Percentiles rank a stretch among this genome's conserved stretches.
These are phyloP conservation scores for Oedothorax gibbosus DNA, from an alignment of 1,140 invertebrate species.

Conservation along the genomic window DNA sequence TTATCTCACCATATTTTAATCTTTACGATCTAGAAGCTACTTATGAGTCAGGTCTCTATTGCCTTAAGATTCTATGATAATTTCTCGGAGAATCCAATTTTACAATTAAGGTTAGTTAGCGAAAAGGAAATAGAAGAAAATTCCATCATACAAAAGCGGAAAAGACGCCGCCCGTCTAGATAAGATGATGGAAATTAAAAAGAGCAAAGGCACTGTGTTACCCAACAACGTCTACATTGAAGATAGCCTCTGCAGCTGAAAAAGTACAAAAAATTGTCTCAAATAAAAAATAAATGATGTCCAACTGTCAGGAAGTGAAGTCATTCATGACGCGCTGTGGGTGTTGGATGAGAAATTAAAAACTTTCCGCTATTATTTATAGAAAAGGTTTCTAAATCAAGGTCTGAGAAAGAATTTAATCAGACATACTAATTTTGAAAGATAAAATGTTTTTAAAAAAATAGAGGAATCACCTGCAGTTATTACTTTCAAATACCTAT, in stretches of 20 bases:
- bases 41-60: no score
- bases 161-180: background rate
- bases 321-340: slow-evolving; percentile 8
- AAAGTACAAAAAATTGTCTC: background rate
- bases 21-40: no score
- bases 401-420: no score
- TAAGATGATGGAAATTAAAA: background rate
- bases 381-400: background rate
- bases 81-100: slow-evolving; percentile 1
- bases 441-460: no score
- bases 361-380: slow-evolving; percentile 1
- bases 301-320: slow-evolving; percentile 16
- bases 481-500: no score
- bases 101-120: slow-evolving; percentile 42
- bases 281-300: background rate
- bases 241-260: background rate
- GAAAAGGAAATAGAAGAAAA: slow-evolving; percentile 9
- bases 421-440: no score
- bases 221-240: background rate
- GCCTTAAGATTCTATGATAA: slow-evolving; percentile 21
- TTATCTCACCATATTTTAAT: no score
- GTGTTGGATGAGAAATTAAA: slow-evolving; percentile 26
- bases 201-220: background rate
- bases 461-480: no score
- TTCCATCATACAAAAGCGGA: slow-evolving; percentile 2